phyloP scores from a whole-genome alignment of 2,797 vertebrate species.

The Dendrocincla tyrannina region DNA sequence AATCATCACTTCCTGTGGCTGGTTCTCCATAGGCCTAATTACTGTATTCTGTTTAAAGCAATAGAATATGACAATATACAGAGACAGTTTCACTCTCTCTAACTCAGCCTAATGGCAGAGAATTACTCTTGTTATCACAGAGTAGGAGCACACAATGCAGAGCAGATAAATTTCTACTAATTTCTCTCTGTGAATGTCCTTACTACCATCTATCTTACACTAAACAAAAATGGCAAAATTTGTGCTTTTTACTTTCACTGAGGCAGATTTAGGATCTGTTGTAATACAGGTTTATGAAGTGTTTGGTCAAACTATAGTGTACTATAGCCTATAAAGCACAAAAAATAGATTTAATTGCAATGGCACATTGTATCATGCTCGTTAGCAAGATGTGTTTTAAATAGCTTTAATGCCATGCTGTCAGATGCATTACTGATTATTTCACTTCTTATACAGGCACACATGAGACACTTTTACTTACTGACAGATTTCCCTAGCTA shows the following conservation, averaged over 20 bases:
- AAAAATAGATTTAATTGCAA: not conserved
- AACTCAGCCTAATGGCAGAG: not conserved
- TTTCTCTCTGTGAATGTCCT: not conserved
- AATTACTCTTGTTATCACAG: not conserved
- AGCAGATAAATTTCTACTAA: not conserved
- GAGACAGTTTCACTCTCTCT: not conserved
- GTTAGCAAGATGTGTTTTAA: not conserved
- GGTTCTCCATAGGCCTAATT: not conserved
- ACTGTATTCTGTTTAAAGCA: not conserved
- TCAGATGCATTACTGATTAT: not conserved
- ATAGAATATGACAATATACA: not conserved
- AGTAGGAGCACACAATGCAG: rapidly evolving
- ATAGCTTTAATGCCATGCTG: not conserved
- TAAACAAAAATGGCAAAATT: not conserved
- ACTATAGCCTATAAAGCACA: not conserved
- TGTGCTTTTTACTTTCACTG: not conserved
- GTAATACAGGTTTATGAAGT: not conserved
- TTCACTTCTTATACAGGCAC: not conserved
- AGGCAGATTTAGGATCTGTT: not conserved
- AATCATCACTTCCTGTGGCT: not conserved
- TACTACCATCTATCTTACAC: not conserved
- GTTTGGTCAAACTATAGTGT: not conserved
- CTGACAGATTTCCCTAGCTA: not conserved
- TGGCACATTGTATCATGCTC: not conserved
- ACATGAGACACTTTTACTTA: not conserved